A percentile compares a stretch with the other conserved stretches of the same genome.
phyloP scores from a whole-genome alignment of 2,888 invertebrate species.

The Drosophila testacea region DNA sequence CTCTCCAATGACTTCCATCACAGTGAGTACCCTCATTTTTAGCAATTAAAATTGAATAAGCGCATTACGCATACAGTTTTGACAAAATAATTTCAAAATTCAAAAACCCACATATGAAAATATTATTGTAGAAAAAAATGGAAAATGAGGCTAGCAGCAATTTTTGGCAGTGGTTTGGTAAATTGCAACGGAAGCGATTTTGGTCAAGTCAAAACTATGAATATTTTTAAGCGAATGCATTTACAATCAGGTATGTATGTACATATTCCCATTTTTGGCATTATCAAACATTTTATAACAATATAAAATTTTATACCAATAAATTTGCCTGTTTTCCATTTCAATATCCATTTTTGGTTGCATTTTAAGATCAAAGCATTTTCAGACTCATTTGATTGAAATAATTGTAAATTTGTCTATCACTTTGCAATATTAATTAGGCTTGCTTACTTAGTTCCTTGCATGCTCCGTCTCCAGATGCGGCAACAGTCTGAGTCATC shows the following conservation, averaged over 20 bases:
- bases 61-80: conserved; percentile 39
- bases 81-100: conserved; percentile 43
- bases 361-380: conserved; percentile 13
- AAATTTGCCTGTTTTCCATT: background rate
- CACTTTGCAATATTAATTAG: conserved; percentile 23
- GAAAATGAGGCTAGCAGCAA: conserved; percentile 26
- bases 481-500: conserved; percentile 64
- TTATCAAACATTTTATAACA: background rate
- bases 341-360: background rate
- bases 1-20: conserved; percentile 7
- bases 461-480: conserved; percentile 54
- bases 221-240: conserved; percentile 6
- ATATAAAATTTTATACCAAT: no score
- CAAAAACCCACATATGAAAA: conserved; percentile 1
- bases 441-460: conserved; percentile 77
- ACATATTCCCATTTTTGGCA: conserved; percentile 1
- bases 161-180: conserved; percentile 46
- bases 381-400: conserved; percentile 9
- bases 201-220: conserved; percentile 3
- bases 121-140: conserved; percentile 12
- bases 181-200: conserved; percentile 10
- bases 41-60: conserved; percentile 36
- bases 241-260: conserved; percentile 1
- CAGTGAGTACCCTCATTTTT: conserved; percentile 22
- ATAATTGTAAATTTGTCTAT: conserved; percentile 10